Base-by-base conservation (phyloP, 1,140 invertebrate species). In the Frieseomelitta varia region DNA sequence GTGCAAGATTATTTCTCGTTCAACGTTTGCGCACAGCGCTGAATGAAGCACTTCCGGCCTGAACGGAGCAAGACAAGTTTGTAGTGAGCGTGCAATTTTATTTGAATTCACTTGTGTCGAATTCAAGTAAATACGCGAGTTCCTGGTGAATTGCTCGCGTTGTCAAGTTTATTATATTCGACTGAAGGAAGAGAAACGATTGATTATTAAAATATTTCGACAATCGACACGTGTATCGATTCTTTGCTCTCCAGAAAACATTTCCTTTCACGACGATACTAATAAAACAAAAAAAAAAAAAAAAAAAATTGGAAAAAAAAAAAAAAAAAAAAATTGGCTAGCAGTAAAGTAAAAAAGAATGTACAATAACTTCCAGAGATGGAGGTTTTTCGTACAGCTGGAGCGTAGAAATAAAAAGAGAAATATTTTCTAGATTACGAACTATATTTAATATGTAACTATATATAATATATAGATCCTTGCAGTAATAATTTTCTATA, bases 51-150 rank as follows among this genome's bases (percentile, higher is more conserved):
- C n/a, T n/a, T n/a, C n/a, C 30, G 47, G 30, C n/a, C n/a, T n/a
- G n/a, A n/a, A n/a, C n/a, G n/a, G n/a, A n/a, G n/a, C n/a, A n/a
- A n/a, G n/a, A n/a, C 30, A 12, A 74, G 27, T 74, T 58, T 75
- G 21, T 53, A 27, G 15, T 19, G 69, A 53, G 34, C 21, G 47
- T 55, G 72, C 47, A 24, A 55, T 30, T 55, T 74, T 30, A 74
- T 55, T 58, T 39, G 55, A 58, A 76, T 76, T 58, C 74, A 76
- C n/a, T 76, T 76, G 30, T 76, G 55, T 78, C 61, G 61, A 67
- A 24, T 67, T 65, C 51, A 27, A 47, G 17, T 63, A 74, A 74
- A 63, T 63, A 19, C 30, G 56, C 47, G 74, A 63, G 74, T 77
- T 77, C 34, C 56, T 39, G 56, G 55, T 76, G 56, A 58, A 73